A percentile compares a stretch with the other conserved stretches of the same genome.
Evolutionary conservation across 2,113 vertebrate genomes (phyloP).

Genomic region (Ictidomys tridecemlineatus): DNA sequence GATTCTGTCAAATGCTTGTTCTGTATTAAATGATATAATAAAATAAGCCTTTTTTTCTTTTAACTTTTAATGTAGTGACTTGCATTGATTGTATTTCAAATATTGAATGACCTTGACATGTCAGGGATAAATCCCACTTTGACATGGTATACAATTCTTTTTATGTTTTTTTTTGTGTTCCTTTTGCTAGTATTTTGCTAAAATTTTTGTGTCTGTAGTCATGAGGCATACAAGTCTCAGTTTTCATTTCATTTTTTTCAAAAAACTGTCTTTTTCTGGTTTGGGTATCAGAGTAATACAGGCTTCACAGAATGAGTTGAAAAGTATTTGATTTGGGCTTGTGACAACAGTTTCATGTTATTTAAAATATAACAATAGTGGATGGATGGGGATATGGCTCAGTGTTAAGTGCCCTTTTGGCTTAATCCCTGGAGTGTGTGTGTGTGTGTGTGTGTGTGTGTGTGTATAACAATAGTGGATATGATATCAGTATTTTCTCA

Average conservation of each 20-base stretch:
- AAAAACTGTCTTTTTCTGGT: background rate
- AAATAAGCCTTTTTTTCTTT: background rate
- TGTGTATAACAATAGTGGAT: background rate
- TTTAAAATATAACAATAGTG: conserved; percentile 20
- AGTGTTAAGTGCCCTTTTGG: too few relatives aligned
- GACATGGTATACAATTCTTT: background rate
- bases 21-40: background rate
- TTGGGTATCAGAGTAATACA: background rate
- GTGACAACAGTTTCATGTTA: background rate
- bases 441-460: too few relatives aligned
- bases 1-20: background rate
- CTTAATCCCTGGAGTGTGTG: too few relatives aligned
- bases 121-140: background rate
- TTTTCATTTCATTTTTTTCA: conserved; percentile 4
- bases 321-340: conserved; percentile 42
- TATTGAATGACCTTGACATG: background rate
- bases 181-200: background rate
- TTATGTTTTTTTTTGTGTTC: conserved; percentile 13
- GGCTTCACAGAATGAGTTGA: conserved; percentile 13
- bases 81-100: background rate
- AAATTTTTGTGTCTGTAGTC: conserved; percentile 11
- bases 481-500: background rate
- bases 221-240: background rate
- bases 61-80: background rate
- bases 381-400: background rate